Conservation (phyloP, 2,113 vertebrate species). For the Apodemus sylvaticus region DNA sequence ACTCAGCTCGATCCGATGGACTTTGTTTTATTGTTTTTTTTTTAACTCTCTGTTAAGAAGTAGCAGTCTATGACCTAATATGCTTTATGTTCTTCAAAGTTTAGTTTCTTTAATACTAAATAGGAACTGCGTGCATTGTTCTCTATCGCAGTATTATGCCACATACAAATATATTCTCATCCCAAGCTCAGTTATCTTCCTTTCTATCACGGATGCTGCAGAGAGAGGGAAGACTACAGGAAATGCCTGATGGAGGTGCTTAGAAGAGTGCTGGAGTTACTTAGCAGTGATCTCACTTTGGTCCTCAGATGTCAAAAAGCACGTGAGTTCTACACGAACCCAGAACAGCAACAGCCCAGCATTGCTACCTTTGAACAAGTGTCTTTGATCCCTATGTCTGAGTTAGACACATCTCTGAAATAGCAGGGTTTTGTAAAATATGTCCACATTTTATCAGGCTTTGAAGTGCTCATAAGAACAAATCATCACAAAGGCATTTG, state of each 20-base stretch:
- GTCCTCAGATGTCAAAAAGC: conserved; percentile 56
- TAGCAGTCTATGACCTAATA: conserved; percentile 40
- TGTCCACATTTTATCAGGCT: conserved; percentile 54
- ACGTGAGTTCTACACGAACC: conserved; percentile 19
- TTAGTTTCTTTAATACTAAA: conserved; percentile 59
- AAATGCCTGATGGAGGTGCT: not conserved
- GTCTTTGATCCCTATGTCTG: conserved; percentile 55
- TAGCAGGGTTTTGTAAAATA: conserved; percentile 52
- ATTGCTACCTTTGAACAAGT: conserved; percentile 56
- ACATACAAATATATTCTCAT: conserved; percentile 42
- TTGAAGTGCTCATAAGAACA: conserved; percentile 65
- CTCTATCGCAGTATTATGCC: conserved; percentile 6
- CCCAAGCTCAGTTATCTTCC: conserved; percentile 42
- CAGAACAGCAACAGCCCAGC: conserved; percentile 14
- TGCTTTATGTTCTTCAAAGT: conserved; percentile 55
- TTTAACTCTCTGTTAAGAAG: conserved; percentile 54
- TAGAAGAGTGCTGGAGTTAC: conserved; percentile 21
- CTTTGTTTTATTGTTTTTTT: not conserved
- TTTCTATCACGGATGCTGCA: not conserved
- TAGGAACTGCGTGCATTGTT: conserved; percentile 22
- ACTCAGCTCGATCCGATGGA: conserved; percentile 68
- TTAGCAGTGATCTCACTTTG: conserved; percentile 70
- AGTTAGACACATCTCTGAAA: conserved; percentile 53
- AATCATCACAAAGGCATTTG: conserved; percentile 71
- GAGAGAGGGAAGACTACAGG: not conserved